A percentile compares a stretch with the other conserved stretches of the same genome.
phyloP scores from a whole-genome alignment of 2,888 invertebrate genomes.

The Sarcophaga subvicina region DNA sequence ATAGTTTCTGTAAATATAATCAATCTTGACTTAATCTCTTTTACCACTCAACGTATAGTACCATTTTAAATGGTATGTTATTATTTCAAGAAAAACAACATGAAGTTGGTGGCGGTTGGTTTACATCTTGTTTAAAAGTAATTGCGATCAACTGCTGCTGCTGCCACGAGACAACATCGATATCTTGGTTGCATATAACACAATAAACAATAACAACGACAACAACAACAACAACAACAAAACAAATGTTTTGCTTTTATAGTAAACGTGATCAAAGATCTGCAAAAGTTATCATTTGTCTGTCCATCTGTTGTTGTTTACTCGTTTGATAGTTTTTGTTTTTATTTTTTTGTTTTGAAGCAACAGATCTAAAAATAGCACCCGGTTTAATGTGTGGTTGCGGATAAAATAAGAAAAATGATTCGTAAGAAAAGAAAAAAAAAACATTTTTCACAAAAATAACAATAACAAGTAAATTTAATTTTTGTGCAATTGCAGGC shows the following conservation, averaged over 20 bases:
- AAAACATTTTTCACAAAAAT: not conserved
- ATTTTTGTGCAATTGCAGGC: conserved; percentile 16
- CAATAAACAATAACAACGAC: not conserved
- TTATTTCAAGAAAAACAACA: conserved; percentile 61
- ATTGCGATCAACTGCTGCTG: conserved; percentile 37
- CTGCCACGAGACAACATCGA: not conserved
- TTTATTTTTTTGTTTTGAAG: not conserved
- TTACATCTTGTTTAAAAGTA: conserved; percentile 48
- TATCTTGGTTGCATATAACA: not conserved
- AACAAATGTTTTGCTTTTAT: not conserved
- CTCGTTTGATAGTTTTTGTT: not conserved
- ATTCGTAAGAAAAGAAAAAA: not conserved
- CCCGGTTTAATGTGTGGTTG: conserved; percentile 13
- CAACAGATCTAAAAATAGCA: conserved; percentile 62
- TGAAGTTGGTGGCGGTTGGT: conserved; percentile 56
- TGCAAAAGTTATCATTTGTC: conserved; percentile 51
- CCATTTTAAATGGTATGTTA: conserved; percentile 32
- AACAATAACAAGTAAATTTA: conserved; percentile 20
- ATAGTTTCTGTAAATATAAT: not conserved
- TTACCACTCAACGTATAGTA: conserved; percentile 20
- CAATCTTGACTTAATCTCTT: not conserved
- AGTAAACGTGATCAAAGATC: conserved; percentile 55
- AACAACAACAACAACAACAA: not conserved
- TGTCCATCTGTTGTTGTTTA: conserved; percentile 10
- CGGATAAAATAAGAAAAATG: not conserved